A percentile compares a stretch with the other conserved stretches of the same genome.
Conservation (phyloP, 2,113 vertebrate species). For the Urocolius indicus region DNA sequence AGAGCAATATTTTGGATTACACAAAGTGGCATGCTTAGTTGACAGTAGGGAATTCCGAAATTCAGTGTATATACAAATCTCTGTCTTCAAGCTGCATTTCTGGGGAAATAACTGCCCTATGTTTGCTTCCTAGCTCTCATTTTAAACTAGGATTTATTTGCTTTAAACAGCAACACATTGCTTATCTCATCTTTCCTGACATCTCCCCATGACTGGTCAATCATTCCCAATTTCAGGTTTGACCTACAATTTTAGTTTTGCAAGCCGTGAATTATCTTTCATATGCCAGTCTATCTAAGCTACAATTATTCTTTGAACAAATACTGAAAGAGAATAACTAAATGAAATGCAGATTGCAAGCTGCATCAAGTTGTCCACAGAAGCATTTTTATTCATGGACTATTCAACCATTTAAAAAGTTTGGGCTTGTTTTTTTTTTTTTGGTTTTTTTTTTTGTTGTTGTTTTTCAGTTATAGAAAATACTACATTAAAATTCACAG, state of each 20-base stretch:
- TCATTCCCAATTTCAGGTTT: background rate
- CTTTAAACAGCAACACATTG: background rate
- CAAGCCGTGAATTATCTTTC: background rate
- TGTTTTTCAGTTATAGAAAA: background rate
- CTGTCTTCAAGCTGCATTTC: background rate
- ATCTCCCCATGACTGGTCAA: background rate
- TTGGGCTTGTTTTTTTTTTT: no score
- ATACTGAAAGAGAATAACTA: background rate
- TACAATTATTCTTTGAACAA: background rate
- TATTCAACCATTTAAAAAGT: background rate
- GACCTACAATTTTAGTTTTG: background rate
- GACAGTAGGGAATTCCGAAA: background rate
- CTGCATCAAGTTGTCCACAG: background rate
- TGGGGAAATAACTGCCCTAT: background rate
- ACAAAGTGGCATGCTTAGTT: background rate
- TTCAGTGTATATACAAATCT: background rate
- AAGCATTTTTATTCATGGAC: background rate
- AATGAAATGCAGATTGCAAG: background rate
- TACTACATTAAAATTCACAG: background rate
- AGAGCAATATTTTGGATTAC: background rate
- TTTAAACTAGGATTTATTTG: background rate
- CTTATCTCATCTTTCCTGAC: background rate
- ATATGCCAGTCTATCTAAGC: background rate
- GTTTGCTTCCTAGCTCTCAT: background rate
- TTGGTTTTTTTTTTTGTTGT: no score